Conservation (phyloP, 2,113 vertebrate genomes). For the Scalopus aquaticus region DNA sequence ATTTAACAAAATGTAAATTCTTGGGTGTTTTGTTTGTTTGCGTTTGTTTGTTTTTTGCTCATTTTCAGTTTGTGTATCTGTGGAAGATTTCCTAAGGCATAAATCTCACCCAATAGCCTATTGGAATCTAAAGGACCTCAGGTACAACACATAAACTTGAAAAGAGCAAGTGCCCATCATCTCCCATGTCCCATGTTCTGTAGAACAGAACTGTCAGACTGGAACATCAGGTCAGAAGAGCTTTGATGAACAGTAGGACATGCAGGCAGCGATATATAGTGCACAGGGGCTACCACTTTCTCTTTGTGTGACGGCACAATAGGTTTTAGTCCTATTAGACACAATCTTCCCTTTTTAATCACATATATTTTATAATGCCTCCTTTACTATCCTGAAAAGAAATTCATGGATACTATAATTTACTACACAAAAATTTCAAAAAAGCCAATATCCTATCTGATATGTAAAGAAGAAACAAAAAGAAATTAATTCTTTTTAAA, state of each 20-base stretch:
- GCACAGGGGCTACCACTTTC: neutral
- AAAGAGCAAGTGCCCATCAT: neutral
- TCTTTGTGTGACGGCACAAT: neutral
- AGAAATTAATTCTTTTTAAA: neutral
- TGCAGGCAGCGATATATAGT: neutral
- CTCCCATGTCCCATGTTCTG: neutral
- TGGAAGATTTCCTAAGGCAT: neutral
- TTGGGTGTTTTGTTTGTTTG: neutral
- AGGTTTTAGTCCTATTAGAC: neutral
- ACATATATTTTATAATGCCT: neutral
- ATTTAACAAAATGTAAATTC: conserved; percentile 53
- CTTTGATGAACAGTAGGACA: neutral
- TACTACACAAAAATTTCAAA: conserved; percentile 4
- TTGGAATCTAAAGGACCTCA: neutral
- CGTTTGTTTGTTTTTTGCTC: neutral
- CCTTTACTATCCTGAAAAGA: conserved; percentile 6
- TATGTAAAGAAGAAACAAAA: conserved; percentile 21
- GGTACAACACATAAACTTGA: neutral
- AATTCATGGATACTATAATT: neutral
- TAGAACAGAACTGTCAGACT: neutral
- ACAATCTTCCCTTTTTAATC: neutral
- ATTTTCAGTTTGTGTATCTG: conserved; percentile 17
- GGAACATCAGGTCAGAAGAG: neutral
- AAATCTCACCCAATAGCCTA: neutral
- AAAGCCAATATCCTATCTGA: neutral